phyloP scores from a whole-genome alignment of 2,113 vertebrate species.

The Triplophysa siluroides region DNA sequence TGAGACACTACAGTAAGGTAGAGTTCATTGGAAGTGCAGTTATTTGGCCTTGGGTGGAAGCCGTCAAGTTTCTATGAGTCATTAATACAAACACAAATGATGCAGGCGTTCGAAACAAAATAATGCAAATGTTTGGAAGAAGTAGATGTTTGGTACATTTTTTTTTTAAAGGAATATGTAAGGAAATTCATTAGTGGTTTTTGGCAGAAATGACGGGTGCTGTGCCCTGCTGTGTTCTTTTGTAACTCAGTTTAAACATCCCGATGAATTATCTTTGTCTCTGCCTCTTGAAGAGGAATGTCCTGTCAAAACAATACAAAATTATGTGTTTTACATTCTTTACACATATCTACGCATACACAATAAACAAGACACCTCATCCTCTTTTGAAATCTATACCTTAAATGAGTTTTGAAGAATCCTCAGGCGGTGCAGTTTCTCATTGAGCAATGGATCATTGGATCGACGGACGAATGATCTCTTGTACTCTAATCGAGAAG shows the following conservation, averaged over 20 bases:
- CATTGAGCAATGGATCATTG: slow-evolving; percentile 92
- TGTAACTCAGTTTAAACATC: slow-evolving; percentile 41
- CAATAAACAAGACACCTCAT: not conserved
- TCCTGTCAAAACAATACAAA: slow-evolving; percentile 40
- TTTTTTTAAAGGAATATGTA: not conserved
- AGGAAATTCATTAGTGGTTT: not conserved
- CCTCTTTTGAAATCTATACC: slow-evolving; percentile 68
- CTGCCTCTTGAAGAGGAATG: slow-evolving; percentile 54
- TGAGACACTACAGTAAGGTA: slow-evolving; percentile 21
- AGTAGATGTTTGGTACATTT: not conserved
- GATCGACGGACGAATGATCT: slow-evolving; percentile 91
- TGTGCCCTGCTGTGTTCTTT: slow-evolving; percentile 23
- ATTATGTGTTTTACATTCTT: not conserved
- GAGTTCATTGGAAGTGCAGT: slow-evolving; percentile 44
- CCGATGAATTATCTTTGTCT: slow-evolving; percentile 55
- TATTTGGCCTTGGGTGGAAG: slow-evolving; percentile 26
- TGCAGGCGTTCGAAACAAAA: too few relatives aligned
- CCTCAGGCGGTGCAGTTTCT: slow-evolving; percentile 94
- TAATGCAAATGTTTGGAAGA: too few relatives aligned
- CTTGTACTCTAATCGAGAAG: slow-evolving; percentile 92
- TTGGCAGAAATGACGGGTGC: slow-evolving; percentile 16
- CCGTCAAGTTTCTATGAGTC: slow-evolving; percentile 18
- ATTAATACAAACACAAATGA: slow-evolving; percentile 39
- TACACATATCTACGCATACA: not conserved
- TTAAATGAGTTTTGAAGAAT: slow-evolving; percentile 96